A percentile compares a stretch with the other conserved stretches of the same genome.
phyloP scores from a whole-genome alignment of 2,888 invertebrate species.

The Andrena camellia region DNA sequence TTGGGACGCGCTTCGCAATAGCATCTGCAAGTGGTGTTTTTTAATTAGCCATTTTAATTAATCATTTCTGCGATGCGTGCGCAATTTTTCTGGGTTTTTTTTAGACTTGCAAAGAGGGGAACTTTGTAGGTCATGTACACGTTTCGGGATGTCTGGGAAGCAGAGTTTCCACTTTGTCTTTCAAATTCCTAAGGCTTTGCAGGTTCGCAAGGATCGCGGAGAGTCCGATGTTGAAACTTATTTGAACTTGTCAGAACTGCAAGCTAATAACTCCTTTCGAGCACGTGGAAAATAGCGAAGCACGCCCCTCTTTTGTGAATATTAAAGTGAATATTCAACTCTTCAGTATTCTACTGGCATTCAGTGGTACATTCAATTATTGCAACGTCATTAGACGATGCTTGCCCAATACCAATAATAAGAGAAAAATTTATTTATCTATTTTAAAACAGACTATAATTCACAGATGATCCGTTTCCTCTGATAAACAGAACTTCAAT shows the following conservation, averaged over 20 bases:
- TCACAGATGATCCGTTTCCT: background rate
- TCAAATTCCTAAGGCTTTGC: constrained; percentile 19
- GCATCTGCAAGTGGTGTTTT: background rate
- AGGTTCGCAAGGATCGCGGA: constrained; percentile 6
- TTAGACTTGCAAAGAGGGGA: background rate
- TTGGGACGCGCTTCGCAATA: too few species aligned
- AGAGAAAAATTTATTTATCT: too few species aligned
- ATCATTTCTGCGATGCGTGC: background rate
- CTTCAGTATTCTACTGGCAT: too few species aligned
- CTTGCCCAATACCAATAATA: too few species aligned
- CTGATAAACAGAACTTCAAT: background rate
- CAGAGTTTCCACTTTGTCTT: constrained; percentile 37
- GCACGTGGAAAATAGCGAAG: too few species aligned
- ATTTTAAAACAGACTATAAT: too few species aligned
- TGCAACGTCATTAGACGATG: too few species aligned
- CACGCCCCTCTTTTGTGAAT: too few species aligned
- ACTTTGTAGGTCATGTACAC: background rate
- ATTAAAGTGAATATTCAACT: too few species aligned
- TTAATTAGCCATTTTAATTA: background rate
- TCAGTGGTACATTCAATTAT: too few species aligned
- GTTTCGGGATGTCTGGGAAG: constrained; percentile 22
- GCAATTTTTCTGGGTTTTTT: background rate
- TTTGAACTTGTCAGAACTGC: too few species aligned
- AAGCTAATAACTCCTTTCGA: too few species aligned
- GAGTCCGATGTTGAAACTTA: constrained; percentile 14